phyloP scores from a whole-genome alignment of 1,140 invertebrate species.

The Alviniconcha marisindica region DNA sequence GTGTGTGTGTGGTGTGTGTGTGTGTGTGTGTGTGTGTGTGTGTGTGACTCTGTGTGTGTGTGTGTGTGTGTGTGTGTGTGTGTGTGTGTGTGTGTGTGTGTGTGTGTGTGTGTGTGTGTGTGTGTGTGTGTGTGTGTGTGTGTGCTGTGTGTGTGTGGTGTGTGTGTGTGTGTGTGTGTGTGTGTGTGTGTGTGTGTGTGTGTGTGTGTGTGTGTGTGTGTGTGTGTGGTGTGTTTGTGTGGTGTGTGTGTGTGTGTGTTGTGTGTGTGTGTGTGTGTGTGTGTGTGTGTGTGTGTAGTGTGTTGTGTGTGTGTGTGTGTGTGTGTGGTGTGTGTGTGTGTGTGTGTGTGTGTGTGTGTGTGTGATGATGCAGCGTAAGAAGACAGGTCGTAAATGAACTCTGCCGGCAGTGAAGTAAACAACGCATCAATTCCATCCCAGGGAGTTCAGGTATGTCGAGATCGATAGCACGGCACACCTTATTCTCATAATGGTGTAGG shows the following conservation, averaged over 20 bases:
- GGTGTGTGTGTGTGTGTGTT: neutral
- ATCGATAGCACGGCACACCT: no score
- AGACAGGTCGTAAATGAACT: no score
- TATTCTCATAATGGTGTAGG: no score
- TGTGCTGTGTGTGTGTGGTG: neutral
- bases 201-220: neutral
- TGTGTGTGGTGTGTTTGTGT: neutral
- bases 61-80: neutral
- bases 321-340: no score
- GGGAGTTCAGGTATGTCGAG: no score
- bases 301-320: no score
- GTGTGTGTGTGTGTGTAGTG: no score
- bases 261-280: no score
- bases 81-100: neutral
- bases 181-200: slow-evolving; percentile 15
- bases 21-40: neutral
- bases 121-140: slow-evolving; percentile 8
- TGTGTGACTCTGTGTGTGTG: neutral
- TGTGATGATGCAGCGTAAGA: no score
- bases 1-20: neutral
- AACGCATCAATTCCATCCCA: no score
- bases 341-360: no score
- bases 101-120: neutral
- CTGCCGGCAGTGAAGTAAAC: no score
- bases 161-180: neutral